Conservation (phyloP, 2,113 vertebrate genomes). For the Lophotis ruficrista region DNA sequence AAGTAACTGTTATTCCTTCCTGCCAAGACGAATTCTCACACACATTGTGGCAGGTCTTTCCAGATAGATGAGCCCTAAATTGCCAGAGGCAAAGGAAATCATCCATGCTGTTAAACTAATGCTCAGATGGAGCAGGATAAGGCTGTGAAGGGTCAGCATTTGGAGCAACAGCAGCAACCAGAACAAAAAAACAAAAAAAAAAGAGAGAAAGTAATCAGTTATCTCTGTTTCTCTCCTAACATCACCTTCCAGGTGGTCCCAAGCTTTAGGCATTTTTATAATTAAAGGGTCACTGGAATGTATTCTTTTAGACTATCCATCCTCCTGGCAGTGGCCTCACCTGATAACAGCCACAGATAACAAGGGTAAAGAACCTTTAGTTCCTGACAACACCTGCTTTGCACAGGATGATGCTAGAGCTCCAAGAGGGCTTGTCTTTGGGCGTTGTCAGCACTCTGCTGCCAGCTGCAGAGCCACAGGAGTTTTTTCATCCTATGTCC, state of each 20-base stretch:
- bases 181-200: not conserved
- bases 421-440: not conserved
- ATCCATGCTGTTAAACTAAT: not conserved
- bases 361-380: not conserved
- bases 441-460: not conserved
- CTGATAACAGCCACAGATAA: conserved; percentile 35
- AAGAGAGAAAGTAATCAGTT: conserved; percentile 2
- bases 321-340: not conserved
- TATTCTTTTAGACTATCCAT: not conserved
- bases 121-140: conserved; percentile 45
- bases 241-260: conserved; percentile 52
- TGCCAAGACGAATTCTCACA: not conserved
- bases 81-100: conserved; percentile 53
- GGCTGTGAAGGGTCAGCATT: not conserved
- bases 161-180: conserved; percentile 14
- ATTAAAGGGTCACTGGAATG: conserved; percentile 20
- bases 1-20: conserved; percentile 16
- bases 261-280: not conserved
- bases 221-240: not conserved
- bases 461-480: not conserved
- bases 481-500: not conserved
- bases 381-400: conserved; percentile 26
- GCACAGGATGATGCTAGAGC: not conserved
- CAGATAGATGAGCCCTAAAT: conserved; percentile 46
- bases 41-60: not conserved